A percentile compares a stretch with the other conserved stretches of the same genome.
These are phyloP conservation scores for Symphodus melops DNA, from an alignment of 2,113 vertebrate genomes.

Conservation along the genomic window DNA sequence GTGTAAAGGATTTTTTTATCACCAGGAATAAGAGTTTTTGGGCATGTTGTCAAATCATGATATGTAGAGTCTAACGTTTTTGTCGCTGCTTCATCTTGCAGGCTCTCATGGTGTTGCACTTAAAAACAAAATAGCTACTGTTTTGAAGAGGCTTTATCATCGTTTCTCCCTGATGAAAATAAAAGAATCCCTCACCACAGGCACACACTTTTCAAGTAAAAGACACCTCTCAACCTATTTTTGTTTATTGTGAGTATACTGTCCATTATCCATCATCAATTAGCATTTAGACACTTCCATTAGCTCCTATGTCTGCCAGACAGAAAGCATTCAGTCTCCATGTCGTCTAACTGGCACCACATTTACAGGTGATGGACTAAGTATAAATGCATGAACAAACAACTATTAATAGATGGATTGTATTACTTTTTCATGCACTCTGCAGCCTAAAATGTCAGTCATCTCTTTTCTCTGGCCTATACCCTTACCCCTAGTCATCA, in stretches of 20 bases:
- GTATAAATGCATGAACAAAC: constrained; percentile 27
- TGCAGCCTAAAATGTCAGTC: constrained; percentile 14
- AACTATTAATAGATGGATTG: constrained; percentile 20
- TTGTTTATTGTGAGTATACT: background rate
- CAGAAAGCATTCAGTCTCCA: constrained; percentile 24
- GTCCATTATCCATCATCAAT: constrained; percentile 24
- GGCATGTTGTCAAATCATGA: no score
- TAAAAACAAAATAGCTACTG: no score
- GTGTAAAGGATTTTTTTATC: no score
- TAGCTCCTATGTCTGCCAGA: constrained; percentile 1
- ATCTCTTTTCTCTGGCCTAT: constrained; percentile 3
- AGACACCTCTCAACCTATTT: background rate
- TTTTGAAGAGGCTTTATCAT: background rate
- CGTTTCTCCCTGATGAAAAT: background rate
- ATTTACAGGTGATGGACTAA: constrained; percentile 27
- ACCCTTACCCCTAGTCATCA: constrained; percentile 45
- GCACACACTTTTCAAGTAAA: background rate
- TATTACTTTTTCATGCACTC: constrained; percentile 6
- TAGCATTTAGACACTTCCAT: constrained; percentile 6
- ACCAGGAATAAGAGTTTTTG: no score
- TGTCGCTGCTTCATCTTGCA: no score
- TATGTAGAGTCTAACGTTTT: no score
- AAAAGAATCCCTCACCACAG: background rate
- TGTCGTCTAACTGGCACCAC: background rate
- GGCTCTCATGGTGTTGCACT: no score